These are phyloP conservation scores for Labroides dimidiatus DNA, from an alignment of 2,797 vertebrate species.

Conservation along the genomic window DNA sequence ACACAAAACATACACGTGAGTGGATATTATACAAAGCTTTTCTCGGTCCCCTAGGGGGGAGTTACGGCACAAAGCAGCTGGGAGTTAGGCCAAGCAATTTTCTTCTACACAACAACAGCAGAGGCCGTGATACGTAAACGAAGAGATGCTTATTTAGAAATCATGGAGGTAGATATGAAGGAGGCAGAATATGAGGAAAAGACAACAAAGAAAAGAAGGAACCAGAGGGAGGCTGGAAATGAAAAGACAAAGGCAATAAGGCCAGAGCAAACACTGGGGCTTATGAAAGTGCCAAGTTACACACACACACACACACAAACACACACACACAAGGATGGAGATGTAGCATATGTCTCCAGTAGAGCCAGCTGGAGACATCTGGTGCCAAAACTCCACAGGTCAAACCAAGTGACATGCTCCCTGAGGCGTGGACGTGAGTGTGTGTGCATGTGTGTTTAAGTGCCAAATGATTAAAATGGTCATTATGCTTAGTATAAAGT, in stretches of 20 bases:
- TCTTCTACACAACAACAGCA: conserved; percentile 56
- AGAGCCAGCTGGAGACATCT: conserved; percentile 85
- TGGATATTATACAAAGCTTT: conserved; percentile 43
- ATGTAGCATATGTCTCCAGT: conserved; percentile 81
- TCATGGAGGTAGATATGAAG: conserved; percentile 35
- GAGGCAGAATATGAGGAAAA: conserved; percentile 26
- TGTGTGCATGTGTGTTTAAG: conserved; percentile 38
- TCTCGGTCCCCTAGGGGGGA: conserved; percentile 35
- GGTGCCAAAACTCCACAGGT: conserved; percentile 85
- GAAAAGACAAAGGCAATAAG: conserved; percentile 79
- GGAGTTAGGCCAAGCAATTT: conserved; percentile 63
- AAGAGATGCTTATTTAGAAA: conserved; percentile 61
- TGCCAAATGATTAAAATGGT: conserved; percentile 61
- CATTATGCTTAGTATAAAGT: conserved; percentile 39
- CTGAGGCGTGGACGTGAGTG: conserved; percentile 63
- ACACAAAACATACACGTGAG: conserved; percentile 31
- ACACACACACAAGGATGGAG: conserved; percentile 46
- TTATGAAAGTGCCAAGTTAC: conserved; percentile 59
- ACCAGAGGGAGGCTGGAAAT: conserved; percentile 61
- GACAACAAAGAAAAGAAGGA: conserved; percentile 36
- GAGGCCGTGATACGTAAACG: conserved; percentile 44
- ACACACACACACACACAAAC: conserved; percentile 26
- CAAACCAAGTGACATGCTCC: conserved; percentile 79
- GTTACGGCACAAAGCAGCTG: conserved; percentile 49
- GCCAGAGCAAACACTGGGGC: conserved; percentile 68